Conservation (phyloP, 1,140 invertebrate genomes). For the Nephotettix cincticeps region DNA sequence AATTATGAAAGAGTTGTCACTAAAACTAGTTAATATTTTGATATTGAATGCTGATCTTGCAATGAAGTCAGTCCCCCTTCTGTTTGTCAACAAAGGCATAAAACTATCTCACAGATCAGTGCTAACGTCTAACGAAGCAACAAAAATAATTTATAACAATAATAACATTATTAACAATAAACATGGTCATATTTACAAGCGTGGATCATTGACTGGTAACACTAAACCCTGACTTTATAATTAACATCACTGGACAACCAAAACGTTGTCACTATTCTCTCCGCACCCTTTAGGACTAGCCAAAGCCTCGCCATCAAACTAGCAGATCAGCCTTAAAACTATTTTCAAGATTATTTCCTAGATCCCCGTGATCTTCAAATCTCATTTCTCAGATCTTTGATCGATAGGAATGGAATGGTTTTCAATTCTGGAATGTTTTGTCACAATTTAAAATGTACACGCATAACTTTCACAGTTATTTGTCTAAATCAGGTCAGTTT, state of each 20-base stretch:
- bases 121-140: constrained; percentile 1
- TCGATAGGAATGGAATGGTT: not conserved
- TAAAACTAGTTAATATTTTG: not conserved
- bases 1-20: not conserved
- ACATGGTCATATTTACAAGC: constrained; percentile 11
- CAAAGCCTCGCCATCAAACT: not conserved
- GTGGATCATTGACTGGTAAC: constrained; percentile 17
- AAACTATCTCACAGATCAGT: not conserved
- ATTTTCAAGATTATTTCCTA: no score
- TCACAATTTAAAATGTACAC: not conserved
- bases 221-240: constrained; percentile 29
- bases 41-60: not conserved
- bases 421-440: not conserved
- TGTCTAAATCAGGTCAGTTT: not conserved
- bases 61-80: not conserved
- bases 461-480: not conserved
- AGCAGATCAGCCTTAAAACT: constrained; percentile 5
- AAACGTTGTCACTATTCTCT: constrained; percentile 11
- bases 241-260: constrained; percentile 23
- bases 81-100: not conserved
- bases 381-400: not conserved
- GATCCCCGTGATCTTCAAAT: not conserved
- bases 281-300: not conserved
- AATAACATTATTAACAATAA: constrained; percentile 16
- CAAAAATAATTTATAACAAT: constrained; percentile 16